Conservation (phyloP, 2,888 invertebrate genomes). For the Trisateles emortualis region DNA sequence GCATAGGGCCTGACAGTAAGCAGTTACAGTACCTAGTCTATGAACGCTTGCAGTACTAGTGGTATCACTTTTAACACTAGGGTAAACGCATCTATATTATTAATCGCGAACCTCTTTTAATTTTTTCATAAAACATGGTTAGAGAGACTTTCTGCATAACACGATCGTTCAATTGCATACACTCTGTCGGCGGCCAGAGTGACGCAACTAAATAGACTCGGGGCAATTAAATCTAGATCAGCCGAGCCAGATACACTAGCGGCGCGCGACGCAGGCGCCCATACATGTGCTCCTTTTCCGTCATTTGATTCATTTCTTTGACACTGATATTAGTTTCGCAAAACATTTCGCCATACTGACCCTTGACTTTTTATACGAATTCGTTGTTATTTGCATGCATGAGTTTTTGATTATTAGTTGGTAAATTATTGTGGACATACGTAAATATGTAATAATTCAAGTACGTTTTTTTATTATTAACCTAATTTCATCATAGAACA, state of each 20-base stretch:
- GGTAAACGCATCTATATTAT: no score
- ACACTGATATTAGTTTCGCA: slow-evolving; percentile 41
- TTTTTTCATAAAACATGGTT: not conserved
- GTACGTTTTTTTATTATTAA: no score
- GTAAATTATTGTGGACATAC: no score
- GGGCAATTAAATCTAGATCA: slow-evolving; percentile 50
- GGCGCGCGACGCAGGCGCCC: slow-evolving; percentile 13
- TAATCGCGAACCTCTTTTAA: no score
- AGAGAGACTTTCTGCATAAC: slow-evolving; percentile 1
- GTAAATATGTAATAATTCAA: no score
- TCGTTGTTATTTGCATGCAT: not conserved
- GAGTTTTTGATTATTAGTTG: no score
- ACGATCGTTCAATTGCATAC: slow-evolving; percentile 23
- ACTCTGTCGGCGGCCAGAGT: slow-evolving; percentile 22
- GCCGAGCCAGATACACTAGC: slow-evolving; percentile 25
- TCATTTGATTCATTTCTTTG: slow-evolving; percentile 50
- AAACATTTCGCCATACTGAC: not conserved
- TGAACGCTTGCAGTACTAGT: no score
- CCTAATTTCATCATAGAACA: no score
- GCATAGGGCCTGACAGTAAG: no score
- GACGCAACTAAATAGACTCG: slow-evolving; percentile 37
- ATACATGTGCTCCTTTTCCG: slow-evolving; percentile 50
- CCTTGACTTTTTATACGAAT: not conserved
- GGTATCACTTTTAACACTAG: no score
- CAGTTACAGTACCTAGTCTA: no score